Percentiles rank a stretch among this genome's conserved stretches.
Conservation (phyloP, 2,113 vertebrate species). For the Rallus limicola region DNA sequence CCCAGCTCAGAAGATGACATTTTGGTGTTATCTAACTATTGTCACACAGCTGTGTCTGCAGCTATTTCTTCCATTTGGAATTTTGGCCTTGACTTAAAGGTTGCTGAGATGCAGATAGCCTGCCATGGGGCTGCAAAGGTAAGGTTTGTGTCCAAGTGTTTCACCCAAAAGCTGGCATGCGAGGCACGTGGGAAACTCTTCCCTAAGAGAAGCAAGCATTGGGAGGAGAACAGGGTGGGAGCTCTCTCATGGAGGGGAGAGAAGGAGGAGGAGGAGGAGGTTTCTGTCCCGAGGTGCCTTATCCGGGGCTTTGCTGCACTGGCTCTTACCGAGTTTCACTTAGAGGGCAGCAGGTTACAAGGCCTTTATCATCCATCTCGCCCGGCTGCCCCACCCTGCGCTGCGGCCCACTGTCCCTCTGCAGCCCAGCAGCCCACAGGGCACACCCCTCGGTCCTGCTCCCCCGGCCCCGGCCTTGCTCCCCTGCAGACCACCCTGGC, state of each 20-base stretch:
- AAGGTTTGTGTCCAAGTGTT: not conserved
- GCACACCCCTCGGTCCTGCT: not conserved
- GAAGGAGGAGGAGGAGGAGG: not conserved
- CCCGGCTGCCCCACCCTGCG: too few relatives aligned
- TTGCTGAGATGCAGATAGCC: not conserved
- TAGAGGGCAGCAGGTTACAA: not conserved
- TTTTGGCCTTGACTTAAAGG: not conserved
- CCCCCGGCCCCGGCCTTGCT: not conserved
- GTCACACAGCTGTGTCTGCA: not conserved
- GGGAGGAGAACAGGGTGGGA: not conserved
- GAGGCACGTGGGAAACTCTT: not conserved
- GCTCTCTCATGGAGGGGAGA: fast-evolving
- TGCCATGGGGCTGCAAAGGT: not conserved
- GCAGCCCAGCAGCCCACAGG: not conserved
- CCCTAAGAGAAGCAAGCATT: fast-evolving
- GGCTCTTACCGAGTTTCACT: not conserved
- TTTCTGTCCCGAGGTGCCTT: not conserved
- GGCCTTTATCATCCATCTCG: not conserved
- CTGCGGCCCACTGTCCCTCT: not conserved
- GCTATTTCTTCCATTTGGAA: not conserved
- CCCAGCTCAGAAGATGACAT: too few relatives aligned
- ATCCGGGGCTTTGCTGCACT: not conserved
- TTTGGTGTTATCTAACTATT: not conserved
- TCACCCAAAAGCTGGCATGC: not conserved
- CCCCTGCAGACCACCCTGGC: too few relatives aligned